Percentiles rank a stretch among this genome's conserved stretches.
Evolutionary conservation across 2,113 vertebrate genomes (phyloP).

Genomic region (Oreochromis spilurus): DNA sequence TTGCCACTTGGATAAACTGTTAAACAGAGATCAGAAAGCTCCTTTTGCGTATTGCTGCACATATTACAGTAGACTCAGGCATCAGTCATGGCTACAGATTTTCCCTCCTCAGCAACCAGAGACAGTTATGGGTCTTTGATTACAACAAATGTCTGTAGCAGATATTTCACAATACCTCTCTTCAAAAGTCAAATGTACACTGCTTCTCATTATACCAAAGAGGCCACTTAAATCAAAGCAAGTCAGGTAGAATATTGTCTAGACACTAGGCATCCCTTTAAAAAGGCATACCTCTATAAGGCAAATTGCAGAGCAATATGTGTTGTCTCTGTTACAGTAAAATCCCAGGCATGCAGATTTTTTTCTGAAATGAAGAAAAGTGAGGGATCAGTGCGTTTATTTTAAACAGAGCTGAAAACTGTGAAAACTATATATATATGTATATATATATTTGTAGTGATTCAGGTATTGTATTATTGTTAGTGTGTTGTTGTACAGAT

Average conservation of each 20-base stretch:
- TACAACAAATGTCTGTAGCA: slow-evolving; percentile 28
- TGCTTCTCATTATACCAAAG: neutral
- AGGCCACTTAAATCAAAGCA: slow-evolving; percentile 11
- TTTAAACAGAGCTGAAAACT: neutral
- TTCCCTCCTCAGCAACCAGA: neutral
- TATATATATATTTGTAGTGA: too few species aligned
- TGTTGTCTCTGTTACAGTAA: neutral
- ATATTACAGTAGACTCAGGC: slow-evolving; percentile 12
- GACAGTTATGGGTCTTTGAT: slow-evolving; percentile 34
- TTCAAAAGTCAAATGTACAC: slow-evolving; percentile 3
- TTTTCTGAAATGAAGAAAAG: neutral
- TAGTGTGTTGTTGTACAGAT: neutral
- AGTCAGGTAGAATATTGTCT: neutral
- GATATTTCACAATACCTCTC: slow-evolving; percentile 17
- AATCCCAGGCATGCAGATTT: neutral
- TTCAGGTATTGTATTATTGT: neutral
- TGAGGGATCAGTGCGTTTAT: neutral
- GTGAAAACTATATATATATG: neutral
- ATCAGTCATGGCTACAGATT: slow-evolving; percentile 13
- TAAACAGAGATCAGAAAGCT: neutral
- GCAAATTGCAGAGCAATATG: neutral
- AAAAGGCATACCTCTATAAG: neutral
- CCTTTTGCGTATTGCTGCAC: neutral
- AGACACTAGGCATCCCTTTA: neutral
- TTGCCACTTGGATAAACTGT: slow-evolving; percentile 43